Evolutionary conservation across 2,113 vertebrate species (phyloP).

Genomic region (Microcebus griseorufus): DNA sequence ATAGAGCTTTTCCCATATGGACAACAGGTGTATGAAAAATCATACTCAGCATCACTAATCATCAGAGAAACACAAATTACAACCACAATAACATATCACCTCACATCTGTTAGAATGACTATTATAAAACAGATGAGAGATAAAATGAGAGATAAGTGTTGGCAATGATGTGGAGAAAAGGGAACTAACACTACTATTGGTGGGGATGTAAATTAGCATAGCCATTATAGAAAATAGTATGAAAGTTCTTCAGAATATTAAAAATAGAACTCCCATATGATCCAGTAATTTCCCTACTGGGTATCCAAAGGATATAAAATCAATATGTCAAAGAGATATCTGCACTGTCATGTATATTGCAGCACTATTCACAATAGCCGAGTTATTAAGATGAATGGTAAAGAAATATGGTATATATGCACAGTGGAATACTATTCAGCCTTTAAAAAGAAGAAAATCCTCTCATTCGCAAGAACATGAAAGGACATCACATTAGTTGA

Average conservation of each 20-base stretch:
- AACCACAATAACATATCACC: background rate
- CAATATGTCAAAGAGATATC: background rate
- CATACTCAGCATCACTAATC: background rate
- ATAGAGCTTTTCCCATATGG: background rate
- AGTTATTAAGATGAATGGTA: background rate
- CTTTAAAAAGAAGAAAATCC: background rate
- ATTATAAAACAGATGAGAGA: background rate
- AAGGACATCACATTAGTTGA: background rate
- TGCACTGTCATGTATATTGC: background rate
- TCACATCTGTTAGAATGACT: background rate
- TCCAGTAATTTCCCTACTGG: background rate
- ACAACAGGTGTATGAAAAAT: fast-evolving
- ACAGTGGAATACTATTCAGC: background rate
- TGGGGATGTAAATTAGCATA: background rate
- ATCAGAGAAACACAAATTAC: background rate
- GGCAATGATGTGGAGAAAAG: background rate
- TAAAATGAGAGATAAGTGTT: background rate
- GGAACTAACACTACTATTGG: background rate
- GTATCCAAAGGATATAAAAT: background rate
- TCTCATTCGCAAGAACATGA: background rate
- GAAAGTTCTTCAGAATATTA: background rate
- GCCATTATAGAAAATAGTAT: background rate
- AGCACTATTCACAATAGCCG: background rate
- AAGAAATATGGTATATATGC: background rate
- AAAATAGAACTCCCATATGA: background rate